Conservation (phyloP, 1,140 invertebrate species). For the Physella acuta region DNA sequence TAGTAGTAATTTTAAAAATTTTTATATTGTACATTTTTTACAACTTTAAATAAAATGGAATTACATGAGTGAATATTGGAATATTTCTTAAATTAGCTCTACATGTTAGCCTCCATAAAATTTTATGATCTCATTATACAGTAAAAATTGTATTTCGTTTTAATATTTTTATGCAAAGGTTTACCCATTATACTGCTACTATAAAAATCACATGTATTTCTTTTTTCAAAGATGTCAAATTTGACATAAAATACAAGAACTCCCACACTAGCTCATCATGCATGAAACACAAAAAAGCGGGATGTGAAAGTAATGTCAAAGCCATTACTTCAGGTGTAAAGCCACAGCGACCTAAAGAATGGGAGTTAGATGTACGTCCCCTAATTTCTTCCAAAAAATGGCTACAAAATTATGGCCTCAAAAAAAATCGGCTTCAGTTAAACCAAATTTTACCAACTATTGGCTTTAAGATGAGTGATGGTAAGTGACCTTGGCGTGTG, state of each 20-base stretch:
- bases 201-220: too few relatives aligned
- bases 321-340: background rate
- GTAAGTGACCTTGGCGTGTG: slow-evolving; percentile 40
- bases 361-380: slow-evolving; percentile 53
- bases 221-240: too few relatives aligned
- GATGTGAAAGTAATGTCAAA: background rate
- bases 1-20: too few relatives aligned
- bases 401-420: slow-evolving; percentile 56
- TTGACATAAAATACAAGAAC: background rate
- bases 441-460: slow-evolving; percentile 53
- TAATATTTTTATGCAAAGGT: too few relatives aligned
- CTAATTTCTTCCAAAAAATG: slow-evolving; percentile 53
- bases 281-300: background rate
- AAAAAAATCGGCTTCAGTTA: slow-evolving; percentile 50
- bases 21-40: too few relatives aligned
- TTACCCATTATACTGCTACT: too few relatives aligned
- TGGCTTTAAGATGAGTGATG: slow-evolving; percentile 58
- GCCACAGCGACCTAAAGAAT: slow-evolving; percentile 44
- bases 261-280: background rate
- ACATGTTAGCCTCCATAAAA: too few relatives aligned
- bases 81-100: too few relatives aligned
- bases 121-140: too few relatives aligned
- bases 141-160: too few relatives aligned
- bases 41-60: too few relatives aligned
- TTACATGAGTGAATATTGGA: too few relatives aligned